Base-by-base conservation (phyloP, 2,888 invertebrate genomes). In the Zaprionus bogoriensis region DNA sequence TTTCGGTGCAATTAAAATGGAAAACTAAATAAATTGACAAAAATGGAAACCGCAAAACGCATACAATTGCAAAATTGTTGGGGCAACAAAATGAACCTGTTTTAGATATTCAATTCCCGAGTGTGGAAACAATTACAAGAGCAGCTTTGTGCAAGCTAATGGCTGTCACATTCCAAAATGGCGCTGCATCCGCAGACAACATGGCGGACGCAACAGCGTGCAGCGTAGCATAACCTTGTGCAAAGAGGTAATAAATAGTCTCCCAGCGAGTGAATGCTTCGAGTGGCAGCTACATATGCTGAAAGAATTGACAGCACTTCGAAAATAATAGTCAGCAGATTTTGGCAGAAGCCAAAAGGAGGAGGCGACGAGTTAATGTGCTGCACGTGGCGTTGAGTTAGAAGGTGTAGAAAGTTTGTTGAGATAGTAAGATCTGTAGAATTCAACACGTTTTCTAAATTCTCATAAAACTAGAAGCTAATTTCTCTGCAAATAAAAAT, bases 231-330 rank as follows among this genome's bases (percentile, higher is more conserved):
- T 71, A 74, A 66, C 72, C 79, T 66, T 74, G 58, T 48, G 22
- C 3, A 72, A 72, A 66, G 30, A 45, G 44, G 25, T 75, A 73
- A 70, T 66, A 74, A 77, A 78, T 77, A 50, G 74, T 46, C 42
- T 36, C 19, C 32, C 51, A 23, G 25, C 51, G n/a, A n/a, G n/a
- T n/a, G n/a, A n/a, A n/a, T n/a, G n/a, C n/a, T n/a, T n/a, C n/a
- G n/a, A n/a, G n/a, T 74, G 79, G 60, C 74, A 77, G 32, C 65
- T 57, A 38, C 77, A 79, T 59, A 62, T 72, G 72, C 48, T 54
- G 20, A 14, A 17, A 51, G 50, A 60, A 52, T 52, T 60, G 38
- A 28, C 10, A 41, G 36, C 22, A 53, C 30, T 42, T 28, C 32
- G 39, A 38, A 54, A 66, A 61, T 61, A 54, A 41, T 23, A 50